phyloP scores from a whole-genome alignment of 2,888 invertebrate species.

The Carpatolechia fugitivella region DNA sequence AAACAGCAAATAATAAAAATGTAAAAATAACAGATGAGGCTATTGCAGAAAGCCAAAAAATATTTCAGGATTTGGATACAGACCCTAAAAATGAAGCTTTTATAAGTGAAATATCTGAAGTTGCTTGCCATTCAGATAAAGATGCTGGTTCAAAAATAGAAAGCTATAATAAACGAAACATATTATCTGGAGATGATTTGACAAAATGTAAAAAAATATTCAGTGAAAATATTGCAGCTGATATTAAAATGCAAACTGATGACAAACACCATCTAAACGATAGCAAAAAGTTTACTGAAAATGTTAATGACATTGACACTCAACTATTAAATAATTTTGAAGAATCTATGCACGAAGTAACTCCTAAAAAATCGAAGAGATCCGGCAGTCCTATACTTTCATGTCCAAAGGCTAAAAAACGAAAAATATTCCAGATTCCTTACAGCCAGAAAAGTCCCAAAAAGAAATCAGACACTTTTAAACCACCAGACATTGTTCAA shows the following conservation, averaged over 20 bases:
- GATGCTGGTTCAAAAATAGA: not conserved
- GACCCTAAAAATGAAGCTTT: not conserved
- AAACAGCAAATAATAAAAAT: slow-evolving; percentile 38
- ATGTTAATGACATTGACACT: slow-evolving; percentile 46
- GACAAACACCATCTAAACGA: not conserved
- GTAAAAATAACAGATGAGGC: slow-evolving; percentile 21
- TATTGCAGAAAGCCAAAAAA: slow-evolving; percentile 39
- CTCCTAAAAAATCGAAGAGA: slow-evolving; percentile 45
- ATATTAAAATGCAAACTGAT: not conserved
- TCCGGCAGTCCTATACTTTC: slow-evolving; percentile 63
- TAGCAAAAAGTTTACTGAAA: not conserved
- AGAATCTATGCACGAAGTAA: slow-evolving; percentile 45
- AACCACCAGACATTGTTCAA: slow-evolving; percentile 14
- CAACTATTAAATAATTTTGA: slow-evolving; percentile 57
- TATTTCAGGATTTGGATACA: slow-evolving; percentile 18
- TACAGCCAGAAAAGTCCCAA: slow-evolving; percentile 30
- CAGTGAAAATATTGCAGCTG: slow-evolving; percentile 10
- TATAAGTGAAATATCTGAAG: not conserved
- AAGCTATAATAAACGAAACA: too few relatives aligned
- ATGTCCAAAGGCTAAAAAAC: slow-evolving; percentile 59
- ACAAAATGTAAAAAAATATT: not conserved
- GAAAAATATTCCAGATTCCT: slow-evolving; percentile 54
- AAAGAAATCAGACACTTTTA: not conserved
- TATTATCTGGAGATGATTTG: not conserved
- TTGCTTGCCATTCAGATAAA: too few relatives aligned